Conservation (phyloP, 2,797 vertebrate genomes). For the Aeoliscus strigatus region DNA sequence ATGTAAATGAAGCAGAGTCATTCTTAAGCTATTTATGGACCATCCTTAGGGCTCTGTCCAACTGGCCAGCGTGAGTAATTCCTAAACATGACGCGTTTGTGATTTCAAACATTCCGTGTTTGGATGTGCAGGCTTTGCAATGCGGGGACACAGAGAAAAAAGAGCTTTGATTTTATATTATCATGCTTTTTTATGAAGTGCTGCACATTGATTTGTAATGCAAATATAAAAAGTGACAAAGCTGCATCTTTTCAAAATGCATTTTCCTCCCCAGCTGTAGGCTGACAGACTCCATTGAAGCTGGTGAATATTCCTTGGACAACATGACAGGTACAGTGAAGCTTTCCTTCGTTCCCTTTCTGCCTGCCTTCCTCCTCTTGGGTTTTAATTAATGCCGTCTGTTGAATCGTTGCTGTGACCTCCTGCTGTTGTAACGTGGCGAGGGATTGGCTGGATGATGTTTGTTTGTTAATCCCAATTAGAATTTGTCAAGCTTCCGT, state of each 20-base stretch:
- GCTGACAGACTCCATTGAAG: conserved; percentile 68
- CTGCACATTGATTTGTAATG: too few relatives aligned
- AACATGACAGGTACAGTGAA: conserved; percentile 72
- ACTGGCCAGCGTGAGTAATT: conserved; percentile 62
- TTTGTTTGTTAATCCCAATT: conserved; percentile 31
- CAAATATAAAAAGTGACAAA: conserved; percentile 1
- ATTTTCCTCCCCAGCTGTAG: conserved; percentile 67
- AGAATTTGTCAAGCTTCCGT: conserved; percentile 12
- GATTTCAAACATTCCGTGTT: conserved; percentile 26
- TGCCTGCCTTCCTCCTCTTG: conserved; percentile 19
- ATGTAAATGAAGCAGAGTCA: conserved; percentile 65
- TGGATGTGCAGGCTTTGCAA: conserved; percentile 4
- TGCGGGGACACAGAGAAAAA: neutral
- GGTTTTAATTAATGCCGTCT: conserved; percentile 53
- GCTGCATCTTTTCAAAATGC: conserved; percentile 21
- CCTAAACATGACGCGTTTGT: conserved; percentile 40
- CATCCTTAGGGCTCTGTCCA: conserved; percentile 57
- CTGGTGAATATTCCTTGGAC: conserved; percentile 64
- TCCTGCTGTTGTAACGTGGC: conserved; percentile 19
- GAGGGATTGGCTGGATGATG: conserved; percentile 18
- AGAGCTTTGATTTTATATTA: conserved; percentile 7
- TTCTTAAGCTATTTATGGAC: conserved; percentile 72
- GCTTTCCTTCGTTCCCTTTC: conserved; percentile 17
- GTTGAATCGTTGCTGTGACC: conserved; percentile 29
- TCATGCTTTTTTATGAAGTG: too few relatives aligned